These are phyloP conservation scores for Vombatus ursinus DNA, from an alignment of 2,113 vertebrate genomes.

Conservation along the genomic window DNA sequence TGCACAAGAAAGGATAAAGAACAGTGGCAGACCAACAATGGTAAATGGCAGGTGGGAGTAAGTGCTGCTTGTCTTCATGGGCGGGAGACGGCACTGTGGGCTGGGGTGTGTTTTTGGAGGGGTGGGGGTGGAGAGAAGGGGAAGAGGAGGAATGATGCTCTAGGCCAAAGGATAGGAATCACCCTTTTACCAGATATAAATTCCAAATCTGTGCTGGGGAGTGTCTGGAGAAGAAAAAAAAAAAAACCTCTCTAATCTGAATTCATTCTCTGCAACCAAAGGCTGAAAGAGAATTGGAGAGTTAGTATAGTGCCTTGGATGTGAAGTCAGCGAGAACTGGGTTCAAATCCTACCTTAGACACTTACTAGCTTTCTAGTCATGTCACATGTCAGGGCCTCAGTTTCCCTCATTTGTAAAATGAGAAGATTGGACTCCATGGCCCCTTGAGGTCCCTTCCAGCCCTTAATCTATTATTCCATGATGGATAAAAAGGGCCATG, in stretches of 20 bases:
- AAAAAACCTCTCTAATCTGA: not conserved
- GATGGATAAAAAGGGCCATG: not conserved
- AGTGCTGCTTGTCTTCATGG: not conserved
- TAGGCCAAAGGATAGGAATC: not conserved
- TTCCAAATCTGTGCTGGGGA: not conserved
- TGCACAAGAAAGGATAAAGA: not conserved
- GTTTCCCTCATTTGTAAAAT: not conserved
- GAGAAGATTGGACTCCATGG: not conserved
- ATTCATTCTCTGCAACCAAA: not conserved
- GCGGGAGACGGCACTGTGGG: not conserved
- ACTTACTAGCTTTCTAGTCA: not conserved
- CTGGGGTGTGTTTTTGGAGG: not conserved
- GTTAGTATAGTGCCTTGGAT: not conserved
- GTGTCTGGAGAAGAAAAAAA: not conserved
- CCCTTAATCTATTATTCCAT: not conserved
- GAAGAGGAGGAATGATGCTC: not conserved
- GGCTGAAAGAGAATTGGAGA: not conserved
- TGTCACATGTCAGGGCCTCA: not conserved
- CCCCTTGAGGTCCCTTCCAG: not conserved
- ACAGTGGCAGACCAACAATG: not conserved
- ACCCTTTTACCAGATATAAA: not conserved
- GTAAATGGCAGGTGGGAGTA: not conserved
- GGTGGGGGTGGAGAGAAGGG: not conserved
- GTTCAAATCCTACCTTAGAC: not conserved
- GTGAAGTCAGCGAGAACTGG: not conserved